These are phyloP conservation scores for Oithona nana DNA, from an alignment of 2,888 invertebrate genomes.

Conservation along the genomic window DNA sequence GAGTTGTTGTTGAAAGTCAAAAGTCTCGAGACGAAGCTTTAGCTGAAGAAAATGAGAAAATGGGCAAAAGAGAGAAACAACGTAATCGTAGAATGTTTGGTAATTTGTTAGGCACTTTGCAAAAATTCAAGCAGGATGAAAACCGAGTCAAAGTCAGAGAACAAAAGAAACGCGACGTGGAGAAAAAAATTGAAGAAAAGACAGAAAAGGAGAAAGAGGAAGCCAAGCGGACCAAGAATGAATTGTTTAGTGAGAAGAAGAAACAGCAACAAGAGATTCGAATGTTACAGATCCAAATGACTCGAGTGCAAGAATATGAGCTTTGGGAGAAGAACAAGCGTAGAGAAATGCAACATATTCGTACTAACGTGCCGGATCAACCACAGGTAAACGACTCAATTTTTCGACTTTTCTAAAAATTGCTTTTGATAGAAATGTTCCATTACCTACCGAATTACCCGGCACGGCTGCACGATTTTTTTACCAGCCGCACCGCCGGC, in stretches of 20 bases:
- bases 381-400: no score
- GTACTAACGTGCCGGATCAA: background rate
- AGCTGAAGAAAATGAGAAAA: background rate
- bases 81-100: conserved; percentile 90
- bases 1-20: background rate
- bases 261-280: conserved; percentile 9
- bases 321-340: conserved; percentile 8
- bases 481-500: no score
- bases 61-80: background rate
- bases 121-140: conserved; percentile 87
- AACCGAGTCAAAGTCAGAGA: conserved; percentile 50
- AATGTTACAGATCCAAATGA: conserved; percentile 14
- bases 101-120: conserved; percentile 75
- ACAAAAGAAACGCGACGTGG: conserved; percentile 12
- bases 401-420: no score
- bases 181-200: conserved; percentile 10
- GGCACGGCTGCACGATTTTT: no score
- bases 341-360: background rate
- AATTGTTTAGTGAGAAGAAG: background rate
- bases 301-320: conserved; percentile 13
- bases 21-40: background rate
- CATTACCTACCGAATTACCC: no score
- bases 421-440: no score
- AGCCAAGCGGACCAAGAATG: background rate
- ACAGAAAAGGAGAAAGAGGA: conserved; percentile 5